These are phyloP conservation scores for Hydropotes inermis DNA, from an alignment of 2,113 vertebrate genomes.

Conservation along the genomic window DNA sequence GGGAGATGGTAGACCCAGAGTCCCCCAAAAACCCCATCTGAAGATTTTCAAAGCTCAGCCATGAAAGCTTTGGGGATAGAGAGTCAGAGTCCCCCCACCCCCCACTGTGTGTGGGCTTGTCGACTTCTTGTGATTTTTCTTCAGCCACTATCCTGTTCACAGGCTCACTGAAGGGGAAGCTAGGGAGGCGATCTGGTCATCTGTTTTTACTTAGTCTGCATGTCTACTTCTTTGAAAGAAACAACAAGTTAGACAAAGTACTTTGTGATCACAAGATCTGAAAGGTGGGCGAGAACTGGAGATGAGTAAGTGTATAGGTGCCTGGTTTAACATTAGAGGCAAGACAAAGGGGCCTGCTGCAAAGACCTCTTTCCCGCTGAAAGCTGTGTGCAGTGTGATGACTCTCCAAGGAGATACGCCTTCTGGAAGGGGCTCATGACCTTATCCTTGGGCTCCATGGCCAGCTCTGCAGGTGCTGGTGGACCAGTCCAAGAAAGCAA, in stretches of 20 bases:
- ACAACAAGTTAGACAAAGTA: not conserved
- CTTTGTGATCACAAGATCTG: not conserved
- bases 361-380: not conserved
- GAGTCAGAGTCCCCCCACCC: not conserved
- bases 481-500: slow-evolving; percentile 98
- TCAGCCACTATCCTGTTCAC: not conserved
- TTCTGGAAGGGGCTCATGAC: not conserved
- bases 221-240: not conserved
- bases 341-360: not conserved
- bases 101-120: not conserved
- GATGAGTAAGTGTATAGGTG: not conserved
- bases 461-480: slow-evolving; percentile 95
- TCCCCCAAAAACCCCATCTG: not conserved
- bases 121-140: not conserved
- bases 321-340: not conserved
- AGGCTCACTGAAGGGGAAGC: not conserved
- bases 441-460: slow-evolving; percentile 36
- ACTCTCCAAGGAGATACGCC: not conserved
- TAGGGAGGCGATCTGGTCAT: not conserved
- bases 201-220: not conserved
- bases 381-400: not conserved
- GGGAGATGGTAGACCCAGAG: not conserved
- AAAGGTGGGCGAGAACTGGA: not conserved
- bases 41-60: not conserved
- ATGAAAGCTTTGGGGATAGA: not conserved